These are phyloP conservation scores for Poecile montanus DNA, from an alignment of 2,797 vertebrate species.

Conservation along the genomic window DNA sequence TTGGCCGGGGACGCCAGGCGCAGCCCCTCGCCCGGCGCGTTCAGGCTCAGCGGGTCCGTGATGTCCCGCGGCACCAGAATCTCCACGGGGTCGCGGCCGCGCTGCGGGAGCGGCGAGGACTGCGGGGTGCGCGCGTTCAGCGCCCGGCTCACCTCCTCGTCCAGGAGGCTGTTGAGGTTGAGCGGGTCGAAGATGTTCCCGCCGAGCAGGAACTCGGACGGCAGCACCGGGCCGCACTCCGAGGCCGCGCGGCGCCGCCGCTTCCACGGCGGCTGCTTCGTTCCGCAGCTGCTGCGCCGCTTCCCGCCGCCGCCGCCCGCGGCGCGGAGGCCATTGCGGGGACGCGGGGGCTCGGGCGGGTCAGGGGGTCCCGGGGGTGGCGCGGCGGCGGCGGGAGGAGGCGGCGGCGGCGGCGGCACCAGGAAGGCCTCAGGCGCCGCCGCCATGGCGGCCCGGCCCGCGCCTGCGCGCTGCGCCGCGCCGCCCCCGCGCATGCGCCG, in stretches of 20 bases:
- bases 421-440: neutral
- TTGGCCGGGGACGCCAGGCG: constrained; percentile 80
- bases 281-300: constrained; percentile 70
- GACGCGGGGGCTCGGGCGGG: neutral
- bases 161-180: constrained; percentile 91
- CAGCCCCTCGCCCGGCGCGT: constrained; percentile 70
- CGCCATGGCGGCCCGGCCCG: neutral
- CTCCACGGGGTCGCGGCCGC: constrained; percentile 84
- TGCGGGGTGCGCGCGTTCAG: constrained; percentile 91
- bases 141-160: constrained; percentile 88
- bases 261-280: constrained; percentile 86
- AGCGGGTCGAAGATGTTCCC: constrained; percentile 94
- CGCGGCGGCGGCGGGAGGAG: neutral
- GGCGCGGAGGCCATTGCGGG: neutral
- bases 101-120: constrained; percentile 85
- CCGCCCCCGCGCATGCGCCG: neutral
- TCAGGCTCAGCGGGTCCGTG: constrained; percentile 90
- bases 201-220: constrained; percentile 88
- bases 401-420: neutral
- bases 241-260: constrained; percentile 84
- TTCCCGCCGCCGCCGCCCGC: neutral
- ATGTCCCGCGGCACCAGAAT: constrained; percentile 91
- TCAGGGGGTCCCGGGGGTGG: neutral
- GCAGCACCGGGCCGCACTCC: constrained; percentile 85
- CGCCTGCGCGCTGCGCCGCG: neutral